phyloP scores from a whole-genome alignment of 2,113 vertebrate species.

The Forbesichthys papilliferus region DNA sequence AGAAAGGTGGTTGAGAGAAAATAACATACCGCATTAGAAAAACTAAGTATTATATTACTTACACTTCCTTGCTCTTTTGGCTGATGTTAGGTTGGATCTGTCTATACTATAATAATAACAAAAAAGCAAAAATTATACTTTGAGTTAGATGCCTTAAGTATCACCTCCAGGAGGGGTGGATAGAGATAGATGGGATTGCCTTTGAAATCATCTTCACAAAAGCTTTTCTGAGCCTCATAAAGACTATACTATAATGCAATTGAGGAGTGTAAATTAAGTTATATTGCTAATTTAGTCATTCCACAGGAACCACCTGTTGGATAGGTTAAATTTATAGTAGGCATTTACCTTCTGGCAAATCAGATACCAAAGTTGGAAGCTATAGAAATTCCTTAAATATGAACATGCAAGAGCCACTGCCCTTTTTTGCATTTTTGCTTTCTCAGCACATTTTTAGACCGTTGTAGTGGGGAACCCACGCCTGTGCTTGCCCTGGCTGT shows the following conservation, averaged over 20 bases:
- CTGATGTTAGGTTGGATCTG: conserved; percentile 7
- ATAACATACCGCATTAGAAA: neutral
- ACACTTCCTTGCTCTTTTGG: neutral
- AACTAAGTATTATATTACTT: neutral
- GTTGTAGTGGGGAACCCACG: too few species aligned
- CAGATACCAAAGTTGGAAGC: conserved; percentile 4
- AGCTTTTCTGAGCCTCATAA: too few species aligned
- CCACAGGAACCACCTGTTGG: neutral
- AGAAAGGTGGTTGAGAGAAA: neutral
- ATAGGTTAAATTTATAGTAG: conserved; percentile 1
- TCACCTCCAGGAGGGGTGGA: neutral
- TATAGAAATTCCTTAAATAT: conserved; percentile 13
- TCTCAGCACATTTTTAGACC: conserved; percentile 27
- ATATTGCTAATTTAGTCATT: too few species aligned
- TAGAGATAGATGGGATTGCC: too few species aligned
- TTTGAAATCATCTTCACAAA: too few species aligned
- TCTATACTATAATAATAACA: neutral
- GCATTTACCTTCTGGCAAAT: neutral
- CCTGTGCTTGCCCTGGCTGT: conserved; percentile 3
- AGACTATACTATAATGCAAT: too few species aligned
- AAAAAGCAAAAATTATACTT: too few species aligned
- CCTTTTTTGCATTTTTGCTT: conserved; percentile 2
- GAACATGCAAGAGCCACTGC: neutral
- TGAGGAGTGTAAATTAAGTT: too few species aligned
- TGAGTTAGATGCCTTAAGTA: neutral